Base-by-base conservation (phyloP, 2,888 invertebrate genomes). In the Theodoxus fluviatilis region DNA sequence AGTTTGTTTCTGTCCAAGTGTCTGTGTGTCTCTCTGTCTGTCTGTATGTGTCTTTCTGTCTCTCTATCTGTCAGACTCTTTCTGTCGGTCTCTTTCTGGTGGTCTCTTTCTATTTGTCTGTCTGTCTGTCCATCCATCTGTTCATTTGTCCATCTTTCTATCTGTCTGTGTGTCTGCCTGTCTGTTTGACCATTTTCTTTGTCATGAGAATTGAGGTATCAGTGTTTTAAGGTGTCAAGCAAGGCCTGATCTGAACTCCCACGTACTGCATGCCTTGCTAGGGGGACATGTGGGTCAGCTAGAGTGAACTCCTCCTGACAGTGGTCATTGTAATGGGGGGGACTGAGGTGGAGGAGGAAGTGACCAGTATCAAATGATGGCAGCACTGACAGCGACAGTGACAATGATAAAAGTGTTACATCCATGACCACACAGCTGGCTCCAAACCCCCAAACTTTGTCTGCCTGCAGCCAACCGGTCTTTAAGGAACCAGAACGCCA, bases 41-140 rank as follows among this genome's bases (percentile, higher is more conserved):
- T 61, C 33, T 61, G 15, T 61, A 28, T 28, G 7, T 31, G 9
- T 61, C 33, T 61, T 33, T 61, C 33, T 61, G 31, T 61, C 61
- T 61, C 33, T 61, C 7, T 31, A 4, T 61, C 61, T 61, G 7
- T 61, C 61, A 31, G 9, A 31, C 31, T 61, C 33, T 61, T 9
- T 61, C 33, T 61, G 31, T 61, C 28, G 25, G 12, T 33, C 61
- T 61, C 33, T 61, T 33, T 61, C 33, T 61, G 9, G 25, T 31
- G 25, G 6, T 61, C 61, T 61, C 61, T 61, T 31, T 61, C 33
- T 31, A 9, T 61, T 33, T 61, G 9, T 31, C 28, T 61, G 31
- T 61, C 61, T 61, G 31, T 61, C 33, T 61, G 31, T 61, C 33
- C 33, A 28, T 61, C 61, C 33, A 9, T 33, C 61, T 61, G 31